Conservation (phyloP, 2,113 vertebrate genomes). For the Psophia crepitans region DNA sequence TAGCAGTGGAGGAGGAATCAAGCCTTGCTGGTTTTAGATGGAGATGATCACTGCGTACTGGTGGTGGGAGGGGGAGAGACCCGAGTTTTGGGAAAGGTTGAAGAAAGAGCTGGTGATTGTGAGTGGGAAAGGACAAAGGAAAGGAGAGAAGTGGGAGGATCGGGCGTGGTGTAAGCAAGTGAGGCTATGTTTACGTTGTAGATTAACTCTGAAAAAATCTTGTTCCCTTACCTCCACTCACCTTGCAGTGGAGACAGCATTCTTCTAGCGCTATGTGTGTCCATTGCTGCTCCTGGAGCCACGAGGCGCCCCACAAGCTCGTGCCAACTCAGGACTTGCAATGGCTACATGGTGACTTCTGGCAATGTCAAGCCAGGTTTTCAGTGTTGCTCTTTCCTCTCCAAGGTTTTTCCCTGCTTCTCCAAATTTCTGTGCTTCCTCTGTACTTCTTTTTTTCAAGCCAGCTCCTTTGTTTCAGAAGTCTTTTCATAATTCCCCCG, state of each 20-base stretch:
- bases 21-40: not conserved
- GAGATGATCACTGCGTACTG: not conserved
- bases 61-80: not conserved
- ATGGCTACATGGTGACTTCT: not conserved
- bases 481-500: not conserved
- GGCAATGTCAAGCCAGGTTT: not conserved
- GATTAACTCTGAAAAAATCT: not conserved
- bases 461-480: not conserved
- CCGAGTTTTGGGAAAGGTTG: not conserved
- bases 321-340: rapidly evolving
- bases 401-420: not conserved
- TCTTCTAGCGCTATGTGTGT: not conserved
- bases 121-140: not conserved
- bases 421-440: not conserved
- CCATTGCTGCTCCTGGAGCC: not conserved
- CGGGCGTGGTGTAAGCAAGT: too few relatives aligned
- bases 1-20: not conserved
- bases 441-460: not conserved
- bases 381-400: not conserved
- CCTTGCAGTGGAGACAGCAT: not conserved
- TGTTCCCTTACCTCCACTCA: not conserved
- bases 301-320: not conserved
- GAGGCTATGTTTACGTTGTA: not conserved
- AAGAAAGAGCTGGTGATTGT: not conserved
- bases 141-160: not conserved